phyloP scores from a whole-genome alignment of 2,888 invertebrate genomes.

The Trissolcus japonicus region DNA sequence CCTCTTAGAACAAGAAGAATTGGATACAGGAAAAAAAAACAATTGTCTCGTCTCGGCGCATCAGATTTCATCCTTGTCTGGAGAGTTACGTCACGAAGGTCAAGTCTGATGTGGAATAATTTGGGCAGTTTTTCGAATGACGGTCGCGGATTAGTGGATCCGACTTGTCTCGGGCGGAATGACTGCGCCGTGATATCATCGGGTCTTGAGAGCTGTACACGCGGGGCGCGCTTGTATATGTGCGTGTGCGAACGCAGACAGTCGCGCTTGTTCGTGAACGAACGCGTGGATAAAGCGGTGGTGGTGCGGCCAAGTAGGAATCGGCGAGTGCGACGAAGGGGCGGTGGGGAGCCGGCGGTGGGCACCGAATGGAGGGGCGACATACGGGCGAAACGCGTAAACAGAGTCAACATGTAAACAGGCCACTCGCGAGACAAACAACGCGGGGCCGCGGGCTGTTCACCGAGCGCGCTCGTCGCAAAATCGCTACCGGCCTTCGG shows the following conservation, averaged over 20 bases:
- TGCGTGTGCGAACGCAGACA: slow-evolving; percentile 8
- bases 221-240: background rate
- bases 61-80: background rate
- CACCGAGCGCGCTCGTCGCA: slow-evolving; percentile 64
- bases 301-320: slow-evolving; percentile 41
- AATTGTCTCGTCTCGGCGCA: background rate
- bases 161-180: slow-evolving; percentile 6
- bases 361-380: slow-evolving; percentile 54
- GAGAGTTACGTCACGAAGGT: slow-evolving; percentile 5
- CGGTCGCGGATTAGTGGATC: background rate
- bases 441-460: slow-evolving; percentile 75
- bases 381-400: slow-evolving; percentile 73
- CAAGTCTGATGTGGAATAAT: slow-evolving; percentile 4
- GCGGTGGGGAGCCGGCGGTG: slow-evolving; percentile 35
- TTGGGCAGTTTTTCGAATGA: too few species aligned
- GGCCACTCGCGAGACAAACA: slow-evolving; percentile 77
- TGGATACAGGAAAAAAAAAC: too few species aligned
- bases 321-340: slow-evolving; percentile 44
- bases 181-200: slow-evolving; percentile 37
- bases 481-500: slow-evolving; percentile 58
- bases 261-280: slow-evolving; percentile 24
- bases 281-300: slow-evolving; percentile 43
- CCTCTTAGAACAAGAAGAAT: too few species aligned
- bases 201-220: slow-evolving; percentile 22
- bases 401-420: slow-evolving; percentile 77